Percentiles rank a stretch among this genome's conserved stretches.
Evolutionary conservation across 2,888 invertebrate species (phyloP).

Genomic region (Synergus gifuensis): DNA sequence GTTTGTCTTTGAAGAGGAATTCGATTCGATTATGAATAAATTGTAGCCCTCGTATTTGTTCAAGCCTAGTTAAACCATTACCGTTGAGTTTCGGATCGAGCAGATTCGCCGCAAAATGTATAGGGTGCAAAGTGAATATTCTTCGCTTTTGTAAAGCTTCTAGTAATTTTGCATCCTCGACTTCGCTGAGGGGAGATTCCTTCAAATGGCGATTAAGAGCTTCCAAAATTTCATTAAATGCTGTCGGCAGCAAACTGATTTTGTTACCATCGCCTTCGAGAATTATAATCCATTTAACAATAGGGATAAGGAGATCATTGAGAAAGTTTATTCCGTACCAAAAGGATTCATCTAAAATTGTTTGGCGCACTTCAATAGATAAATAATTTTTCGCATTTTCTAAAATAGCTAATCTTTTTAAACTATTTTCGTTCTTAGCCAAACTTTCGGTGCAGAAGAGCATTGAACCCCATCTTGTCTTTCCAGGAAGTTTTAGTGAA

Average conservation of each 20-base stretch:
- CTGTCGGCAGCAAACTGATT: background rate
- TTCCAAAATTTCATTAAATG: background rate
- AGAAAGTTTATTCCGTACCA: constrained; percentile 29
- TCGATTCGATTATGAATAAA: background rate
- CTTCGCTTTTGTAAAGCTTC: constrained; percentile 42
- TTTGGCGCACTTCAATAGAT: constrained; percentile 16
- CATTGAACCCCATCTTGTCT: constrained; percentile 49
- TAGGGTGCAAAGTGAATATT: constrained; percentile 44
- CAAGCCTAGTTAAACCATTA: background rate
- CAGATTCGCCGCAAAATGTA: constrained; percentile 53
- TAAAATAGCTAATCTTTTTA: constrained; percentile 46
- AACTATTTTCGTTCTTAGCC: constrained; percentile 44
- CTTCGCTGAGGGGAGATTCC: constrained; percentile 20
- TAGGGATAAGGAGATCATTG: background rate
- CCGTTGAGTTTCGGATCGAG: constrained; percentile 46
- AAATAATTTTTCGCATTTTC: background rate
- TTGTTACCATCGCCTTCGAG: background rate
- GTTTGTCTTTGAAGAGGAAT: background rate
- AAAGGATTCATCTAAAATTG: constrained; percentile 35
- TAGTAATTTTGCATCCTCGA: constrained; percentile 19
- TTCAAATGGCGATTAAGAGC: background rate
- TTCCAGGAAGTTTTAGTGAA: constrained; percentile 48
- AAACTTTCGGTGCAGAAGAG: constrained; percentile 47
- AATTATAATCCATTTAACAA: constrained; percentile 3
- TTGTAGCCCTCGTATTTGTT: background rate